Percentiles rank a stretch among this genome's conserved stretches.
Evolutionary conservation across 2,888 invertebrate species (phyloP).

Genomic region (Cenopis cana): DNA sequence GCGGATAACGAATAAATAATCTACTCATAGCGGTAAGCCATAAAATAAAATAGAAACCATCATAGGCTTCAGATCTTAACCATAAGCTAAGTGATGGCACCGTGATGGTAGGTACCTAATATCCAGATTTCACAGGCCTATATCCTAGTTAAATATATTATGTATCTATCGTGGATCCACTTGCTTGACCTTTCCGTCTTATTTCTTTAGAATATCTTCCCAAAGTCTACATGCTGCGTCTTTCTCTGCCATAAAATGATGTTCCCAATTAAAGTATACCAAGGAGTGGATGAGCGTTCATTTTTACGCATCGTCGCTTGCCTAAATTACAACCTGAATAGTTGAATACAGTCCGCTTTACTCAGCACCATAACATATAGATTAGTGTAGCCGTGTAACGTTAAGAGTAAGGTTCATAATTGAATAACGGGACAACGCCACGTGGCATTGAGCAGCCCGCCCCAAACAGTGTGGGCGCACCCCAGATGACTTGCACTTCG

Average conservation of each 20-base stretch:
- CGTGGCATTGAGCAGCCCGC: slow-evolving; percentile 52
- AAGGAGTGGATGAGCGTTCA: slow-evolving; percentile 60
- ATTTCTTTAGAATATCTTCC: background rate
- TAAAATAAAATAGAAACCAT: too few relatives aligned
- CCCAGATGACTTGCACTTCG: slow-evolving; percentile 78
- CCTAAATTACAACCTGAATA: slow-evolving; percentile 71
- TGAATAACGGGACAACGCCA: background rate
- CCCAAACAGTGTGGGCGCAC: slow-evolving; percentile 57
- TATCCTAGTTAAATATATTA: too few relatives aligned
- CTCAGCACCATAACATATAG: background rate
- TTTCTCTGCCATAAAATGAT: background rate
- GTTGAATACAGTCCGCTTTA: slow-evolving; percentile 50
- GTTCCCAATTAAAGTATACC: slow-evolving; percentile 27
- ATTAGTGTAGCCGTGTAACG: background rate
- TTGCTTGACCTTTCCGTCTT: background rate
- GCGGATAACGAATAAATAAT: too few relatives aligned
- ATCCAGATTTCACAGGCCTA: too few relatives aligned
- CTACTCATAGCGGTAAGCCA: too few relatives aligned
- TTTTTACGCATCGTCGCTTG: slow-evolving; percentile 74
- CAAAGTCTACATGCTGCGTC: too few relatives aligned
- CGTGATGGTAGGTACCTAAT: too few relatives aligned
- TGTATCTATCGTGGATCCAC: background rate
- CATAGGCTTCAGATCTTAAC: too few relatives aligned
- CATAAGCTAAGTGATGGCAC: too few relatives aligned
- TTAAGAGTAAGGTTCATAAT: slow-evolving; percentile 11